Evolutionary conservation across 2,888 invertebrate genomes (phyloP).

Genomic region (Tryphoninae sp.): DNA sequence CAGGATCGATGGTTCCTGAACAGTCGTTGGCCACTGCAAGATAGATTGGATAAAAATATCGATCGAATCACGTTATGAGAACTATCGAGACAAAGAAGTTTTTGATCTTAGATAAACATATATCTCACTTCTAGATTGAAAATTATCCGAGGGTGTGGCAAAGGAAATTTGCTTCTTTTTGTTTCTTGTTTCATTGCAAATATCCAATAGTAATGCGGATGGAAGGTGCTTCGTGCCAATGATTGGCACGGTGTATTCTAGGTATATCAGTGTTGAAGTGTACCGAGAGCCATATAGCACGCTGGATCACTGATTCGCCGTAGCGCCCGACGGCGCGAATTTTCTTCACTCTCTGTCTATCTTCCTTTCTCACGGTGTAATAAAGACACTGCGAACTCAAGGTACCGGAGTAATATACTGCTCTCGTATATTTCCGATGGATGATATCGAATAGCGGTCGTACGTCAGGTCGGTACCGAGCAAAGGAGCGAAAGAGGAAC

Average conservation of each 20-base stretch:
- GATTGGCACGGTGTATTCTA: conserved; percentile 6
- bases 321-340: conserved; percentile 45
- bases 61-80: too few relatives aligned
- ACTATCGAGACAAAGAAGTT: too few relatives aligned
- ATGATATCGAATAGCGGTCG: conserved; percentile 62
- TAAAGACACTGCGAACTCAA: conserved; percentile 48
- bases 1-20: neutral
- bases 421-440: conserved; percentile 62
- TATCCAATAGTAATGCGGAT: neutral
- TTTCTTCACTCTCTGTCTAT: conserved; percentile 22
- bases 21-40: conserved; percentile 12
- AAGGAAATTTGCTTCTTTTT: too few relatives aligned
- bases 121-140: too few relatives aligned
- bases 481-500: conserved; percentile 34
- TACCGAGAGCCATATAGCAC: conserved; percentile 36
- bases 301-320: conserved; percentile 55
- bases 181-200: neutral
- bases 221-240: conserved; percentile 10
- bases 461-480: conserved; percentile 58
- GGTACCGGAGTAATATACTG: conserved; percentile 57
- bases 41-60: neutral
- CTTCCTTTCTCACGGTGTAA: conserved; percentile 50
- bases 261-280: conserved; percentile 31
- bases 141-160: too few relatives aligned
- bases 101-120: too few relatives aligned